phyloP scores from a whole-genome alignment of 1,140 invertebrate species.

The Paralvinella palmiformis region DNA sequence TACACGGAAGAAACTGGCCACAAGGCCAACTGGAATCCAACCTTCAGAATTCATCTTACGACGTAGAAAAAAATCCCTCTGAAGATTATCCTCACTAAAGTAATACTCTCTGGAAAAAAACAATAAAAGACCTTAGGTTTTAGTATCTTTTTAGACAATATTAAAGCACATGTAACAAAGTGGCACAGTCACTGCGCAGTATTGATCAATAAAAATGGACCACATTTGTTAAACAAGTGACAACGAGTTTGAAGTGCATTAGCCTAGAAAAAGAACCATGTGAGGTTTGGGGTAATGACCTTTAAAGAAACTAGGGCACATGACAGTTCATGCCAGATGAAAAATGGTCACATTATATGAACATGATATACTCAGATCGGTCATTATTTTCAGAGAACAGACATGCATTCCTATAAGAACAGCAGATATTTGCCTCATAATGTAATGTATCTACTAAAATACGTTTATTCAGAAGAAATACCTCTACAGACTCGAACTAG shows the following conservation, averaged over 20 bases:
- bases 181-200: neutral
- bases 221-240: neutral
- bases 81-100: slow-evolving; percentile 94
- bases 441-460: too few relatives aligned
- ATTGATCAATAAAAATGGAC: neutral
- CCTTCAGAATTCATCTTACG: slow-evolving; percentile 94
- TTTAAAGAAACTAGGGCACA: too few relatives aligned
- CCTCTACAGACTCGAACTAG: too few relatives aligned
- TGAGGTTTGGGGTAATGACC: neutral
- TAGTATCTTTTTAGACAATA: neutral
- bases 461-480: too few relatives aligned
- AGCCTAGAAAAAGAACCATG: neutral
- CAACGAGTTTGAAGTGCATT: neutral
- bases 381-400: too few relatives aligned
- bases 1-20: slow-evolving; percentile 93
- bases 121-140: neutral
- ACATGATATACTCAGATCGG: too few relatives aligned
- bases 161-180: neutral
- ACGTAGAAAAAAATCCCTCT: slow-evolving; percentile 91
- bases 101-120: slow-evolving; percentile 87
- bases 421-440: too few relatives aligned
- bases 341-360: too few relatives aligned
- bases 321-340: too few relatives aligned
- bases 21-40: slow-evolving; percentile 83
- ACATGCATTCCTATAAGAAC: too few relatives aligned